A percentile compares a stretch with the other conserved stretches of the same genome.
These are phyloP conservation scores for Halotydeus destructor DNA, from an alignment of 1,140 invertebrate genomes.

Conservation along the genomic window DNA sequence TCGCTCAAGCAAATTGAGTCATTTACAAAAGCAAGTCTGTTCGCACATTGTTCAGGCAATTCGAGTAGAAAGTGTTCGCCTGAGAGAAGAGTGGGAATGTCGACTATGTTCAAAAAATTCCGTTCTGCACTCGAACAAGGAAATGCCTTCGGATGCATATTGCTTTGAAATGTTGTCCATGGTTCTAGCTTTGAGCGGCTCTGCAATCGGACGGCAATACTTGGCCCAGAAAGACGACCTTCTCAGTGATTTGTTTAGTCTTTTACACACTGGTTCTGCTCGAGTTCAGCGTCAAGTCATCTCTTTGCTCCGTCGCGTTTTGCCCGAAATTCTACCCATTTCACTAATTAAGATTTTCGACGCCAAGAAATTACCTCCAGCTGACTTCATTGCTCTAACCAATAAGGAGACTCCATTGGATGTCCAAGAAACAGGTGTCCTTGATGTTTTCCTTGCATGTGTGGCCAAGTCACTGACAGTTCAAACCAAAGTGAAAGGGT, in stretches of 20 bases:
- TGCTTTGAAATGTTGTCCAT: slow-evolving; percentile 95
- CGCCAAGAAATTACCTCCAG: slow-evolving; percentile 43
- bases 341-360: slow-evolving; percentile 34
- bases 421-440: slow-evolving; percentile 36
- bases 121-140: too few species aligned
- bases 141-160: slow-evolving; percentile 51
- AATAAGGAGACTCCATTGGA: slow-evolving; percentile 30
- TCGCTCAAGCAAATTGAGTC: slow-evolving; percentile 61
- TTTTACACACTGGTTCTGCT: slow-evolving; percentile 80
- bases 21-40: slow-evolving; percentile 73
- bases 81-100: slow-evolving; percentile 71
- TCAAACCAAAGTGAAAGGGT: slow-evolving; percentile 59
- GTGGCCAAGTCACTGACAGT: slow-evolving; percentile 65
- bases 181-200: slow-evolving; percentile 75
- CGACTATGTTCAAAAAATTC: slow-evolving; percentile 21
- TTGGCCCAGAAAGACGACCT: slow-evolving; percentile 67
- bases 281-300: slow-evolving; percentile 77
- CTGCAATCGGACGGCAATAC: slow-evolving; percentile 65
- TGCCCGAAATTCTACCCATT: slow-evolving; percentile 53
- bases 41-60: slow-evolving; percentile 78
- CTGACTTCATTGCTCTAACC: slow-evolving; percentile 37
- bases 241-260: slow-evolving; percentile 55
- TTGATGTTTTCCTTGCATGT: slow-evolving; percentile 65
- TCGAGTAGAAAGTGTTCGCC: slow-evolving; percentile 54
- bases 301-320: slow-evolving; percentile 48